Evolutionary conservation across 2,113 vertebrate species (phyloP), one percentile per base, ranked within the genome.

Genomic region (Varanus komodoensis): DNA sequence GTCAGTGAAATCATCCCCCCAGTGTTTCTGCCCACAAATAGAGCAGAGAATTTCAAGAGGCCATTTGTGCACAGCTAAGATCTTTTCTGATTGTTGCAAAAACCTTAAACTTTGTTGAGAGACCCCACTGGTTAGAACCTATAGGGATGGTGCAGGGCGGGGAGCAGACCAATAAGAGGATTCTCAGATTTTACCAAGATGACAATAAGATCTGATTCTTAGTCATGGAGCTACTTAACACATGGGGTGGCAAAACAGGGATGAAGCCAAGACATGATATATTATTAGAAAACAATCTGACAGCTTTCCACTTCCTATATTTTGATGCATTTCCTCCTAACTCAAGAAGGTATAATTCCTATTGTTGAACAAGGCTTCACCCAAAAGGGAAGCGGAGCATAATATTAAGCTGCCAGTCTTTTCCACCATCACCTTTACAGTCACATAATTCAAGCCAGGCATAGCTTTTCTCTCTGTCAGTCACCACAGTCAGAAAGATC

Each of bases 251-350:
- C 89, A 86, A 87, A 91, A 90, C 73, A 87, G n/a, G 81, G 75
- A 75, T 89, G 54, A 90, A 87, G 92, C 94, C 92, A 94, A 73
- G 48, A 61, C 19, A 78, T 84, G 44, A 25, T 44, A 77, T 52
- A 82, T 34, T 74, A 44, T 44, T 92, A 75, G 69, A 89, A 67
- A 88, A 96, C 38, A 94, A 94, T 92, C 90, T 80, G 93, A 94
- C n/a, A 84, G 21, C 15, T 23, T 84, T 84, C 67, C 78, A 74
- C 12, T 85, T 71, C 83, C 89, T 94, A 94, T 88, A 87, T 93
- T 73, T 64, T 93, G 82, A 92, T 86, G 9, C 92, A 94, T 95
- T 93, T 95, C 92, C 93, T 61, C 38, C 48, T 73, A 78, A 64
- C 73, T 29, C 32, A 69, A 78, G 71, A 90, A 85, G 90, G 91